Evolutionary conservation across 2,888 invertebrate species (phyloP), one percentile per base, ranked within the genome.

Genomic region (Andrena minutula): DNA sequence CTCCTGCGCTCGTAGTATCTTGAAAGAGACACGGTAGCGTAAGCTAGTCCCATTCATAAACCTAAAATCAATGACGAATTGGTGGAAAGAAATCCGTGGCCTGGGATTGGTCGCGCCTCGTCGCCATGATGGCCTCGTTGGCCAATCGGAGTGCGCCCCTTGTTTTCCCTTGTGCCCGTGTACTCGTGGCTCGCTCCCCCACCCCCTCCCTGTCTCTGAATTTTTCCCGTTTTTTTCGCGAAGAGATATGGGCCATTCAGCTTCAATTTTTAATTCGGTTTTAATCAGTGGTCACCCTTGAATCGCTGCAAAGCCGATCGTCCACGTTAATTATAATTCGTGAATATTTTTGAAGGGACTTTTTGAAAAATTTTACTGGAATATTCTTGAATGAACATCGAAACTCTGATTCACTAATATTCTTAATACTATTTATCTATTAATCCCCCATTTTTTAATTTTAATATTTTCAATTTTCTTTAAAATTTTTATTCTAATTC

Each of bases 31-130:
- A 60, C 69, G 73, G 65, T 65, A 85, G 82, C 80, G 79, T 81
- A 87, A 86, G 79, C 71, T 78, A 64, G 63, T 77, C 65, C 75
- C 88, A 87, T 87, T 88, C 88, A 87, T 84, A 87, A 86, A 87
- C 79, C 81, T 87, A 87, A 88, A 88, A 88, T 88, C 88, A 88
- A 88, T 88, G 88, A 88, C 83, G 79, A 83, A 87, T 88, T 79
- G 87, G 81, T 78, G 78, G 75, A 88, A 86, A 86, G 84, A 87
- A 86, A 82, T 86, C 70, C 74, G 74, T 47, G 75, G 76, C 16
- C 58, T 30, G 6, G 66, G 84, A 87, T 88, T 87, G 87, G 87
- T 26, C 72, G 74, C 16, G 60, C 41, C 16, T n/a, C 49, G 79
- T 86, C 86, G 88, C 88, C 88, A 88, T 88, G 81, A 78, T 86